phyloP scores from a whole-genome alignment of 2,797 vertebrate genomes.

The Sarcophilus harrisii region DNA sequence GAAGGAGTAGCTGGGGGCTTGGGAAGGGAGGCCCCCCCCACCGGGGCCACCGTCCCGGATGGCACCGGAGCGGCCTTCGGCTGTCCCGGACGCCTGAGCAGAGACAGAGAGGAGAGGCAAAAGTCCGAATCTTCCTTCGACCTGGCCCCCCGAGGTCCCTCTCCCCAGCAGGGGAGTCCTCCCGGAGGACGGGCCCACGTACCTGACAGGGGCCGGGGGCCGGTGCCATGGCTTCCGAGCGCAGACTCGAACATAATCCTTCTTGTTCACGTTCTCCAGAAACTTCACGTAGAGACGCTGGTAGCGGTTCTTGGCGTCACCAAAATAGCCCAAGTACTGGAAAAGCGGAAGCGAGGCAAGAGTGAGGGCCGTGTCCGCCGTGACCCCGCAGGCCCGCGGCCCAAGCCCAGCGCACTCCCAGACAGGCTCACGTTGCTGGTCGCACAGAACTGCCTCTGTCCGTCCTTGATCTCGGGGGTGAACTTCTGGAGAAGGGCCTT shows the following conservation, averaged over 20 bases:
- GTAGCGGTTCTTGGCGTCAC: conserved; percentile 94
- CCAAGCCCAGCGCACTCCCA: accelerated
- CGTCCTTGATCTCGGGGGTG: conserved; percentile 96
- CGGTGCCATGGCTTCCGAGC: conserved; percentile 94
- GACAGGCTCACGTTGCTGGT: conserved; percentile 92
- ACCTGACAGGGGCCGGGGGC: conserved; percentile 91
- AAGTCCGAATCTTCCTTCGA: background rate
- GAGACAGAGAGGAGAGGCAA: background rate
- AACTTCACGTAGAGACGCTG: conserved; percentile 96
- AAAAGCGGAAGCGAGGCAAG: background rate
- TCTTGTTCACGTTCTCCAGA: conserved; percentile 96
- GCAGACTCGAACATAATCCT: conserved; percentile 95
- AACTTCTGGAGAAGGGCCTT: conserved; percentile 97
- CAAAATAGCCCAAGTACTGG: conserved; percentile 95
- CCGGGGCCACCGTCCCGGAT: background rate
- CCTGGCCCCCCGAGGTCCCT: background rate
- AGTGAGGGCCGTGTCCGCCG: background rate
- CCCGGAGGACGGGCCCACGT: conserved; percentile 31
- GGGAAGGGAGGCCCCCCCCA: conserved; percentile 50
- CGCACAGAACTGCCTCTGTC: conserved; percentile 95
- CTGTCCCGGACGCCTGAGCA: conserved; percentile 90
- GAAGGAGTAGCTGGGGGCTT: conserved; percentile 83
- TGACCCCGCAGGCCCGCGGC: too few relatives aligned
- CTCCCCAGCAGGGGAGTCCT: too few relatives aligned
- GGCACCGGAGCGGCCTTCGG: conserved; percentile 83